A percentile compares a stretch with the other conserved stretches of the same genome.
Evolutionary conservation across 2,797 vertebrate species (phyloP).

Genomic region (Bradypus variegatus): DNA sequence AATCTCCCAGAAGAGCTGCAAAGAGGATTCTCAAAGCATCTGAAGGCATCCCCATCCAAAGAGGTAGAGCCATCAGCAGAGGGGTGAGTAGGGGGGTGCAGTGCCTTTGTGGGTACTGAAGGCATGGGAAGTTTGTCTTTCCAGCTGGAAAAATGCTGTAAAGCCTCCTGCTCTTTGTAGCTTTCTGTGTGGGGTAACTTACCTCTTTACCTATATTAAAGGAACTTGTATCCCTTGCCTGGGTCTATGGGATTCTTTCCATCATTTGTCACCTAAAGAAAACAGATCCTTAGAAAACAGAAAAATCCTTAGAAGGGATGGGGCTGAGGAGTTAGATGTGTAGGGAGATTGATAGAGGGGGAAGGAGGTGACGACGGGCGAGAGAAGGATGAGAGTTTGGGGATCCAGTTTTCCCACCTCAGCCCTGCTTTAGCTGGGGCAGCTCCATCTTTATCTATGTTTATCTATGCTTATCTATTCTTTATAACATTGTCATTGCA

Average conservation of each 20-base stretch:
- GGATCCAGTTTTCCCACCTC: background rate
- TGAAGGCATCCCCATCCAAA: background rate
- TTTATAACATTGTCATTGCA: background rate
- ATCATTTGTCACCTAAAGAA: background rate
- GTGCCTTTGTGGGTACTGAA: background rate
- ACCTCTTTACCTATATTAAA: background rate
- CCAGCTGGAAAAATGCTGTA: background rate
- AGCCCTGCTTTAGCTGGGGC: background rate
- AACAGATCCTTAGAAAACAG: background rate
- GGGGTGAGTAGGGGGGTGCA: too few relatives aligned
- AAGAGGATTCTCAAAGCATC: background rate
- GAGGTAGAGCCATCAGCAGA: background rate
- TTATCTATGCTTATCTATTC: background rate
- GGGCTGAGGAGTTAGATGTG: background rate
- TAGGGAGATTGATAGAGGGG: fast-evolving
- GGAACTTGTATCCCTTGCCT: background rate
- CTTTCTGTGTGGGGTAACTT: background rate
- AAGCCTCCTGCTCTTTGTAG: background rate
- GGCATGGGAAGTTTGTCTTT: background rate
- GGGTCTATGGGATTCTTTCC: background rate
- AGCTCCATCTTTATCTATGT: background rate
- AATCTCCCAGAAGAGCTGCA: background rate
- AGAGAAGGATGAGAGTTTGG: background rate
- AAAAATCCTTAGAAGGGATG: background rate
- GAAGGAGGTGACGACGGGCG: background rate